Percentiles rank a stretch among this genome's conserved stretches.
Evolutionary conservation across 2,113 vertebrate species (phyloP).

Genomic region (Mystacornis crossleyi): DNA sequence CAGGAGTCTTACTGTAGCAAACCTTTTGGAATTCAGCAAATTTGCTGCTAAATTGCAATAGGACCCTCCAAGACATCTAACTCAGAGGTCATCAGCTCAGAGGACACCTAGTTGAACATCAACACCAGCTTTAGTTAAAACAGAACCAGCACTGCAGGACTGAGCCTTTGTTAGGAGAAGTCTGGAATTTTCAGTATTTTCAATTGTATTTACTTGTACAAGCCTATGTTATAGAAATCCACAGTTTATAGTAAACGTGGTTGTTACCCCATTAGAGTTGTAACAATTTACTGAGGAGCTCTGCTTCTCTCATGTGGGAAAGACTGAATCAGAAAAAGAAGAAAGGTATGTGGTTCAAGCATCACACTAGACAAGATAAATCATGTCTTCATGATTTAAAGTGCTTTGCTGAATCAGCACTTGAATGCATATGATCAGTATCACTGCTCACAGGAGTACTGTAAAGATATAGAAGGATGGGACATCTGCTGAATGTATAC

Average conservation of each 20-base stretch:
- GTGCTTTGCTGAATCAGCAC: background rate
- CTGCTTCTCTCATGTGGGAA: background rate
- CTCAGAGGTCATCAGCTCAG: background rate
- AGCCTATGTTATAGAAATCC: background rate
- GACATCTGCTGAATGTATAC: background rate
- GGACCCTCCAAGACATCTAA: background rate
- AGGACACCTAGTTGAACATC: background rate
- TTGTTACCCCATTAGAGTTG: background rate
- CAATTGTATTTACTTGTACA: background rate
- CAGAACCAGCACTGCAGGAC: background rate
- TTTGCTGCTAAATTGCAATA: background rate
- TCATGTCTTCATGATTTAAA: background rate
- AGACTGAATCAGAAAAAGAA: background rate
- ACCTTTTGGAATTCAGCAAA: background rate
- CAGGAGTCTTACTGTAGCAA: rapidly evolving
- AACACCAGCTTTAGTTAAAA: background rate
- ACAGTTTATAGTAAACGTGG: background rate
- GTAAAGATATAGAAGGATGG: background rate
- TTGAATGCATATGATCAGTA: background rate
- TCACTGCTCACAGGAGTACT: background rate
- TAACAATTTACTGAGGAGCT: background rate
- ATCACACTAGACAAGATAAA: background rate
- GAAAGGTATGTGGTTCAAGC: background rate
- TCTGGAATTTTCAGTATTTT: background rate
- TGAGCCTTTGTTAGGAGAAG: background rate